Base-by-base conservation (phyloP, 2,797 vertebrate species). In the Gymnothorax javanicus region DNA sequence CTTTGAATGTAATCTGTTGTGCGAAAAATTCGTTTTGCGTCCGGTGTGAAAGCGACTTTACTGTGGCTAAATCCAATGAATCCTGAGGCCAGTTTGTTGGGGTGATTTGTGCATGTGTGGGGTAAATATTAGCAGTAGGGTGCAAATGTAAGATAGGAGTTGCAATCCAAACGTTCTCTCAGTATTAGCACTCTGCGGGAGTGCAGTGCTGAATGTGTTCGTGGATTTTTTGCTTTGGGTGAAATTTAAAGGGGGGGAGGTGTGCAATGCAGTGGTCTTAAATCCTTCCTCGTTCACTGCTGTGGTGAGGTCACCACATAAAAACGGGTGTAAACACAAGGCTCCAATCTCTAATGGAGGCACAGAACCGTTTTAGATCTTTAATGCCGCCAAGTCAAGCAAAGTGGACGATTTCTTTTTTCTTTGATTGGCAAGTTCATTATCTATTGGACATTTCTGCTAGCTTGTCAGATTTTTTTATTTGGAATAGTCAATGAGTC, bases 251-350 rank as follows among this genome's bases (percentile, higher is more conserved):
- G 7, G 6, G 25, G 20, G 71, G 33, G 23, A 25, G 64, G 64
- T 69, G 64, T 69, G 64, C 64, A 69, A 69, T 69, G 64, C 64
- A 25, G 64, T n/a, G 9, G 64, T 69, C 64, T 69, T 69, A 69
- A 69, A 69, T 69, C 64, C 64, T 69, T 69, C 33, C 64, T 64
- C 23, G 7, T 25, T 69, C 23, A 23, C n/a, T 69, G 64, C 64
- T 69, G 64, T 69, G 64, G 23, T 69, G 64, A 69, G 64, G 64
- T 69, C 64, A 69, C 64, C 64, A 8, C 64, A 25, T 69, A 69
- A 11, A 69, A 69, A 69, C 23, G 64, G 23, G 64, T n/a, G 64
- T 69, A 69, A 25, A 69, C n/a, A 7, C 64, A 69, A 9, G 25
- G 64, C 64, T 69, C 7, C 25, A 69, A 69, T 69, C 64, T 69